phyloP scores from a whole-genome alignment of 2,797 vertebrate genomes.

The Muscicapa striata region DNA sequence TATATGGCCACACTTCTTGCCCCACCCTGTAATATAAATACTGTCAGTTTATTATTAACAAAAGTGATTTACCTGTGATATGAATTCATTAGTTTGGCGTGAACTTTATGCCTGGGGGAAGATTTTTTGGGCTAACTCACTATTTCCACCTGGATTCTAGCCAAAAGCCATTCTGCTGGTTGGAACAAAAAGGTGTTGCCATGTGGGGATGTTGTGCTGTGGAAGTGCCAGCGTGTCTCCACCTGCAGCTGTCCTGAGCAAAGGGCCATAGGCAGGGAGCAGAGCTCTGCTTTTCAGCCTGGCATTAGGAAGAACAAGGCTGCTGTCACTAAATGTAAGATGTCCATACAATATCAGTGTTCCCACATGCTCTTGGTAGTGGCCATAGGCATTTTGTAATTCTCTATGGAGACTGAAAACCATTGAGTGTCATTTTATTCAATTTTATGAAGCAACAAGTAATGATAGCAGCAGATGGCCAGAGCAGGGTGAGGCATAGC shows the following conservation, averaged over 20 bases:
- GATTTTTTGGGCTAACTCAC: conserved; percentile 15
- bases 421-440: background rate
- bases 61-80: background rate
- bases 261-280: background rate
- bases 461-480: background rate
- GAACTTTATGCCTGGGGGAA: conserved; percentile 12
- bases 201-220: background rate
- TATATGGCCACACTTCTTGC: background rate
- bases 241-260: background rate
- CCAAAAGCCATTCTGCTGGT: background rate
- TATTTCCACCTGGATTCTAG: background rate
- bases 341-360: accelerated
- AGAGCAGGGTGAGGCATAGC: background rate
- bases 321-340: background rate
- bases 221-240: background rate
- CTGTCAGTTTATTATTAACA: conserved; percentile 25
- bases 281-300: background rate
- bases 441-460: background rate
- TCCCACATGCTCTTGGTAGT: accelerated
- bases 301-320: background rate
- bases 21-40: conserved; percentile 6
- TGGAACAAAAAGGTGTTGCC: conserved; percentile 9
- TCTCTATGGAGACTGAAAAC: background rate
- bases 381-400: background rate
- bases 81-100: background rate